These are phyloP conservation scores for Gymnopithys bicolor DNA, from an alignment of 2,797 vertebrate species.

Conservation along the genomic window DNA sequence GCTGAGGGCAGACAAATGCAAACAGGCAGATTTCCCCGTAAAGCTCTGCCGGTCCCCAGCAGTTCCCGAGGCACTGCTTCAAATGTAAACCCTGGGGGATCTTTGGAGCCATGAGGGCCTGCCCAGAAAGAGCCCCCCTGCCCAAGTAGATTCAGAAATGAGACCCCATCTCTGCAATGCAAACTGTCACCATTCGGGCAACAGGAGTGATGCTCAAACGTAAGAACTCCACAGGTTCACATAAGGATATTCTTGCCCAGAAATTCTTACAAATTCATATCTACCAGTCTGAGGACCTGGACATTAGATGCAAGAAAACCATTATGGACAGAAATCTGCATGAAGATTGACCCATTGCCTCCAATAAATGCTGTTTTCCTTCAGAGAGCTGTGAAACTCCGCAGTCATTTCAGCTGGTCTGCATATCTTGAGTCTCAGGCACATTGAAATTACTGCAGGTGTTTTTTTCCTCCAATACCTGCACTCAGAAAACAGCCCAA, in stretches of 20 bases:
- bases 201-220: background rate
- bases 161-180: background rate
- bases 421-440: background rate
- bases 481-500: background rate
- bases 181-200: background rate
- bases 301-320: background rate
- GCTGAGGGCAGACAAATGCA: background rate
- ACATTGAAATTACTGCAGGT: rapidly evolving
- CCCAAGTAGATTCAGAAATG: background rate
- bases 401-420: background rate
- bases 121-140: background rate
- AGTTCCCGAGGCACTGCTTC: background rate
- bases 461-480: background rate
- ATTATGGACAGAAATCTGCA: background rate
- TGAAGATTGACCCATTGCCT: background rate
- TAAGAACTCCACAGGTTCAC: background rate
- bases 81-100: background rate
- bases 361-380: background rate
- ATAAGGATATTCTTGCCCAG: background rate
- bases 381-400: background rate
- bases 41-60: background rate
- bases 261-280: background rate
- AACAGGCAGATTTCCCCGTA: background rate
- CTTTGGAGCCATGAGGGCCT: background rate
- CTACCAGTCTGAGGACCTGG: background rate